These are phyloP conservation scores for Eucidaris tribuloides DNA, from an alignment of 35 echinoderm and acorn worm genomes.

Conservation along the genomic window DNA sequence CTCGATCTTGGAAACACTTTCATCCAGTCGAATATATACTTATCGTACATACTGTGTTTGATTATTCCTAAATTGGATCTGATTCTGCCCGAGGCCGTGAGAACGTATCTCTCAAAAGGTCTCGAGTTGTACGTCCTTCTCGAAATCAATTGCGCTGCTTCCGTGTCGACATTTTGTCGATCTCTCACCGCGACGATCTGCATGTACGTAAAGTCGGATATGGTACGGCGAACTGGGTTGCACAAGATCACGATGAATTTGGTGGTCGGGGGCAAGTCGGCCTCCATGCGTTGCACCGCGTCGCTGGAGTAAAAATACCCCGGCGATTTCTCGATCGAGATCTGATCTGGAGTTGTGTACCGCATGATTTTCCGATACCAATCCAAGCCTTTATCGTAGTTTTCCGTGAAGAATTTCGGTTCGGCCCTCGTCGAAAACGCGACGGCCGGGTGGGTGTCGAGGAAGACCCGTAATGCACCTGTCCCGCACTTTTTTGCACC, in stretches of 20 bases:
- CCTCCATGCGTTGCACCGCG: not conserved
- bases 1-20: slow-evolving; percentile 1
- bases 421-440: slow-evolving; percentile 1
- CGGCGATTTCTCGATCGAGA: slow-evolving; percentile 15
- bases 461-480: slow-evolving; percentile 11
- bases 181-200: not conserved
- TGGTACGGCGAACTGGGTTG: slow-evolving; percentile 10
- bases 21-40: not conserved
- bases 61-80: slow-evolving; percentile 7
- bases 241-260: slow-evolving; percentile 30
- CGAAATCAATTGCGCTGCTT: not conserved
- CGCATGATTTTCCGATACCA: slow-evolving; percentile 24
- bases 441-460: slow-evolving; percentile 5
- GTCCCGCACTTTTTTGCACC: slow-evolving; percentile 49
- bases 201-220: slow-evolving; percentile 33
- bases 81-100: not conserved
- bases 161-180: not conserved
- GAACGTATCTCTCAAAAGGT: not conserved
- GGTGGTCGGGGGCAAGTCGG: not conserved
- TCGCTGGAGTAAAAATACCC: not conserved
- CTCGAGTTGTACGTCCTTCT: not conserved
- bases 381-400: not conserved
- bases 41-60: slow-evolving; percentile 12
- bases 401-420: slow-evolving; percentile 3
- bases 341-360: not conserved